A percentile compares a stretch with the other conserved stretches of the same genome.
Conservation (phyloP, 2,797 vertebrate species). For the Avahi laniger region DNA sequence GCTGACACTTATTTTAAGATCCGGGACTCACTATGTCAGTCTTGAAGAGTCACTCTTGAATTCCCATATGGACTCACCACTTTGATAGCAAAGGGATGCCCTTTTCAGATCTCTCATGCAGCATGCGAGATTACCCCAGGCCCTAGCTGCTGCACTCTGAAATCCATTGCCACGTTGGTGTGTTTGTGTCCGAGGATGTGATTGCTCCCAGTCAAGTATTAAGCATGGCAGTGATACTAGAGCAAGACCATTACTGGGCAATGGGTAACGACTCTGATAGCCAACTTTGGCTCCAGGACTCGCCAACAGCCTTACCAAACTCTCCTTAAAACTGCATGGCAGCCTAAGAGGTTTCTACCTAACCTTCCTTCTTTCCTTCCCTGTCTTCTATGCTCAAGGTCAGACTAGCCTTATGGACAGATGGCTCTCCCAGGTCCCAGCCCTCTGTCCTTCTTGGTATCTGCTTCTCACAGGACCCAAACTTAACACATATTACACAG, state of each 20-base stretch:
- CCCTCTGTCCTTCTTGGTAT: not conserved
- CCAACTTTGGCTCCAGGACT: not conserved
- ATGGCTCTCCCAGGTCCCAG: not conserved
- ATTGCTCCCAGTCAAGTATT: not conserved
- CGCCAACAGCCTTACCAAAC: not conserved
- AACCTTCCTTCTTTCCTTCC: not conserved
- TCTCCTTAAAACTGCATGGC: not conserved
- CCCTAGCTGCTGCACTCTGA: not conserved
- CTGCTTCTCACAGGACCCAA: not conserved
- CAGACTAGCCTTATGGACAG: not conserved
- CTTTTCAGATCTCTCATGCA: not conserved
- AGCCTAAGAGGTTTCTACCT: not conserved
- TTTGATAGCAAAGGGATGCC: no score
- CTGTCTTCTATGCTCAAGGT: not conserved
- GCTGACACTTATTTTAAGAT: not conserved
- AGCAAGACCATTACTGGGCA: not conserved
- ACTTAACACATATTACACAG: not conserved
- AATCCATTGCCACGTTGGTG: not conserved
- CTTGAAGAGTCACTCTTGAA: not conserved
- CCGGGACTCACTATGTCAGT: not conserved
- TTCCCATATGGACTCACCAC: not conserved
- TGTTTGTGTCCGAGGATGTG: not conserved
- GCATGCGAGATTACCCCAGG: not conserved
- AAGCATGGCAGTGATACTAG: not conserved
- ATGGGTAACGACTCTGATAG: not conserved